Conservation (phyloP, 2,888 invertebrate species). For the Ethmia dodecea region DNA sequence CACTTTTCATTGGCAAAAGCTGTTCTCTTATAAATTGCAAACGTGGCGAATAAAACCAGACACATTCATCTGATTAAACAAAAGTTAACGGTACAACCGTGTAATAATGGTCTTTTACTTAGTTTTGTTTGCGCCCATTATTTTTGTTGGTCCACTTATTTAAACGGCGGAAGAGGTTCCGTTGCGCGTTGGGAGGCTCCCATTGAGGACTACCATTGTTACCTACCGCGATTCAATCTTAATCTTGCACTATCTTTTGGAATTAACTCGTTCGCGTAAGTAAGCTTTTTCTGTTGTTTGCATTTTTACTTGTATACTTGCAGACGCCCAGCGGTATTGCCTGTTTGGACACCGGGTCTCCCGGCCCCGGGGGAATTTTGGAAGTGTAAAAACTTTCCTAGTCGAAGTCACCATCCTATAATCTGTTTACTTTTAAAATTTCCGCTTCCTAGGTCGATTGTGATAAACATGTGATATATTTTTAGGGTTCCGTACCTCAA, state of each 20-base stretch:
- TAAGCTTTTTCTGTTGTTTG: neutral
- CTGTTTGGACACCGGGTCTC: too few species aligned
- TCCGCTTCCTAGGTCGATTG: too few species aligned
- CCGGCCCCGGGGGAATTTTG: too few species aligned
- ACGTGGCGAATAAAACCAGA: constrained; percentile 30
- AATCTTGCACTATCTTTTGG: constrained; percentile 34
- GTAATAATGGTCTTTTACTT: constrained; percentile 43
- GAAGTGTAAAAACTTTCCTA: too few species aligned
- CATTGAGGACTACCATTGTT: constrained; percentile 49
- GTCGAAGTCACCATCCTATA: too few species aligned
- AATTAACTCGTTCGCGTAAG: constrained; percentile 16
- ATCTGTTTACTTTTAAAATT: too few species aligned
- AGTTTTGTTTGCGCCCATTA: constrained; percentile 48
- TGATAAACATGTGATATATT: too few species aligned
- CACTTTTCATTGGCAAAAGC: too few species aligned
- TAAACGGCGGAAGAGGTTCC: constrained; percentile 61
- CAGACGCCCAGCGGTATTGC: too few species aligned
- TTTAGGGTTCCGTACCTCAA: too few species aligned
- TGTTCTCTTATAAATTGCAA: constrained; percentile 42
- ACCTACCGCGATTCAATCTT: constrained; percentile 34
- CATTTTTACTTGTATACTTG: too few species aligned
- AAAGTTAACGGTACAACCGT: constrained; percentile 39
- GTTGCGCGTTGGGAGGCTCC: constrained; percentile 53
- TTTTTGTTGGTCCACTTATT: constrained; percentile 48
- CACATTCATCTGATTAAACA: constrained; percentile 36